Conservation (phyloP, 2,113 vertebrate species). For the Phainopepla nitens region DNA sequence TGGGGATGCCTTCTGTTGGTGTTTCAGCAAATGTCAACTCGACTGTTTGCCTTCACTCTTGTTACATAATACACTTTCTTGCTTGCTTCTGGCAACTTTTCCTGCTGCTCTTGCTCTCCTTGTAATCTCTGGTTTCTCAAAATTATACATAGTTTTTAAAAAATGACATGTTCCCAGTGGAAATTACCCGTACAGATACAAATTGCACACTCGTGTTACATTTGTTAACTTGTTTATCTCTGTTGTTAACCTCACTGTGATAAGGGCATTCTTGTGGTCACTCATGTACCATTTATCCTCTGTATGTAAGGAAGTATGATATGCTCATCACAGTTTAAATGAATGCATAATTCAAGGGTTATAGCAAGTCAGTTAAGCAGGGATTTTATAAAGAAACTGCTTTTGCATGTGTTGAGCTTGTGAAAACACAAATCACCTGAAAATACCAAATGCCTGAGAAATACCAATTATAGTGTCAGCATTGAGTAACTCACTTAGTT, state of each 20-base stretch:
- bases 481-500: not conserved
- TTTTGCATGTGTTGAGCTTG: not conserved
- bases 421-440: not conserved
- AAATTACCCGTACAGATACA: not conserved
- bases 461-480: not conserved
- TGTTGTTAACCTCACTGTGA: not conserved
- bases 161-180: not conserved
- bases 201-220: not conserved
- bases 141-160: not conserved
- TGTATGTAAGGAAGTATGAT: not conserved
- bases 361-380: not conserved
- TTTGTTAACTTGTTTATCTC: not conserved
- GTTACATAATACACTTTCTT: not conserved
- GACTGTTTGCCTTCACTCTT: not conserved
- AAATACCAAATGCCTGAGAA: not conserved
- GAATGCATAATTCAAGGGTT: not conserved
- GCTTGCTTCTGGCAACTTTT: not conserved
- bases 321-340: not conserved
- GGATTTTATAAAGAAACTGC: not conserved
- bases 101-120: not conserved
- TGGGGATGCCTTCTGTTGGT: not conserved
- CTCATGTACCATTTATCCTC: not conserved
- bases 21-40: not conserved
- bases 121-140: not conserved
- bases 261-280: not conserved